Base-by-base conservation (phyloP, 2,888 invertebrate species). In the Agrotis segetum region DNA sequence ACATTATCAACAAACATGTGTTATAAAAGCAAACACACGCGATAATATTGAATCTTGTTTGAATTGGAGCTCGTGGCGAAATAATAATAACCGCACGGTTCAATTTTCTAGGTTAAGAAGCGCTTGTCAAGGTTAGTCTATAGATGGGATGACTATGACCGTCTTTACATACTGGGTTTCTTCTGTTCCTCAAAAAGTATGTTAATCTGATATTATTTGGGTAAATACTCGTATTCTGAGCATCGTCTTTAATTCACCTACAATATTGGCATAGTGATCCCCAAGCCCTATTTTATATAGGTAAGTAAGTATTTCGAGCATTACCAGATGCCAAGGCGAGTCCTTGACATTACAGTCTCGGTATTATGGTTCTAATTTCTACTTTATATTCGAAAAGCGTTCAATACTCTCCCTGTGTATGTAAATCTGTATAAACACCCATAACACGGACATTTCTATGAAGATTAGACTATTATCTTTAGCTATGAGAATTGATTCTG, bases 281-380 rank as follows among this genome's bases (percentile, higher is more conserved):
- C 62, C 34, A 66, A 47, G 34, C 47, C 65, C 55, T 69, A 52
- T 73, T 69, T 58, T 55, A 59, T 72, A 49, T 73, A 67, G 55
- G 66, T 56, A 60, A 70, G 59, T 75, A 21, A 61, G 63, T 70
- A 65, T 81, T 76, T 44, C 49, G 40, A 73, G 59, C 82, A 82
- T 82, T 77, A 82, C 61, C 47, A 73, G 68, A 82, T 82, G 82
- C 79, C 79, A 73, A 69, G 78, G 69, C 67, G 69, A 82, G 63
- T 76, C 70, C 80, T 83, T 81, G 80, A 76, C 72, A 72, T 76
- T 76, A 29, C 61, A 58, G 60, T 4, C 52, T 44, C 3, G 21
- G 11, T 63, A 13, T 72, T 63, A 79, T 71, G 34, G 34, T 52
- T 40, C 56, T 7, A 53, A 63, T 13, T 16, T 67, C 59, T 62